Base-by-base conservation (phyloP, 1,140 invertebrate genomes). In the Trichoplusia ni region DNA sequence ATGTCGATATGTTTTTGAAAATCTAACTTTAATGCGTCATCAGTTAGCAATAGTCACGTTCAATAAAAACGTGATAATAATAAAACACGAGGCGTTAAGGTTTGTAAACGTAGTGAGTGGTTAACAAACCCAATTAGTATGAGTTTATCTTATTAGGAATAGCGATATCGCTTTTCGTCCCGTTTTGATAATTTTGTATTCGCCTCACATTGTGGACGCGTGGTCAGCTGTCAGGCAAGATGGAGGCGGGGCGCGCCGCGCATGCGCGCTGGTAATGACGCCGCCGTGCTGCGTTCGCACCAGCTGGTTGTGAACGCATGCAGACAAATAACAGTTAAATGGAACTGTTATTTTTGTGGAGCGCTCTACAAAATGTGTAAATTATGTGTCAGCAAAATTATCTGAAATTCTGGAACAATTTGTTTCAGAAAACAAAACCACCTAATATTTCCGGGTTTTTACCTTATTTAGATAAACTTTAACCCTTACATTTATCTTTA, bases 231-330 rank as follows among this genome's bases (percentile, higher is more conserved):
- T 71, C 67, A 71, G 69, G 62, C 44, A 29, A 56, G 33, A 54
- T 25, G 38, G 19, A 35, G 44, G 33, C 13, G 51, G 53, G 33
- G 51, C 21, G 11, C 29, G 51, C 27, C 42, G 35, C 38, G 68
- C 77, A 80, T 81, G 78, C 78, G 78, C 71, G 69, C 37, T 69
- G 19, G 58, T 59, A 46, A 76, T 70, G 63, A 68, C 69, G 78
- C 75, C 71, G 73, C 44, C 67, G 71, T 9, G 21, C 66, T 71
- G 63, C 44, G 1, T 38, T 11, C 19, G 3, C 2, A 7, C 9
- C 13, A 13, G 37, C 13, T 16, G 23, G 31, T 16, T 54, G 27
- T 54, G 11, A 7, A 16, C 21, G 5, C 6, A 5, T 18, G 4
- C 16, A 2, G 35, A 1, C 25, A 38, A 38, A 4, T 47, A 59